Conservation (phyloP, 1,140 invertebrate genomes). For the Pseudomyrmex cubaensis region DNA sequence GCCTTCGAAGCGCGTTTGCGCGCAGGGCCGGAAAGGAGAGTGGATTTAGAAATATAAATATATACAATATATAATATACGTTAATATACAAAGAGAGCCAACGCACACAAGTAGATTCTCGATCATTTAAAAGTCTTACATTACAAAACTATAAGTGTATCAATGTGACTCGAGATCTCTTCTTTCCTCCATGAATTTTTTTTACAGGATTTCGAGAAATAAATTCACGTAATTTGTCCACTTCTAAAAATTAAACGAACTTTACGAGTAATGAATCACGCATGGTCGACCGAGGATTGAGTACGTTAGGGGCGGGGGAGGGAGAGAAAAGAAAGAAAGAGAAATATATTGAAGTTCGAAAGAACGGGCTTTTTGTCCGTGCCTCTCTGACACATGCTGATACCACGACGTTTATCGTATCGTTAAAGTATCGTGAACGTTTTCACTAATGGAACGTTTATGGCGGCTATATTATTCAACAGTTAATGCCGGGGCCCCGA, state of each 20-base stretch:
- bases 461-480: not conserved
- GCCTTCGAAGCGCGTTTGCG: conserved; percentile 49
- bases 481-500: not conserved
- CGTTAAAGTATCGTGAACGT: not conserved
- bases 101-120: too few relatives aligned
- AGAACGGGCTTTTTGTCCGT: not conserved
- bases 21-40: conserved; percentile 29
- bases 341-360: not conserved
- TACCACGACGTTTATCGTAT: not conserved
- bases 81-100: not conserved
- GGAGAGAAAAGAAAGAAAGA: not conserved
- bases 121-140: too few relatives aligned
- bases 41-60: conserved; percentile 26
- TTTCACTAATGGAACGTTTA: not conserved
- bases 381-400: not conserved
- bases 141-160: too few relatives aligned
- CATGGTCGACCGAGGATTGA: too few relatives aligned
- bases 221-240: too few relatives aligned
- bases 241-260: too few relatives aligned
- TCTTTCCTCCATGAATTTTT: too few relatives aligned
- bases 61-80: not conserved
- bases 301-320: too few relatives aligned
- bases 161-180: too few relatives aligned
- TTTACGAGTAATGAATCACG: too few relatives aligned
- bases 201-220: too few relatives aligned